These are phyloP conservation scores for Brassicogethes aeneus DNA, from an alignment of 2,888 invertebrate species.

Conservation along the genomic window DNA sequence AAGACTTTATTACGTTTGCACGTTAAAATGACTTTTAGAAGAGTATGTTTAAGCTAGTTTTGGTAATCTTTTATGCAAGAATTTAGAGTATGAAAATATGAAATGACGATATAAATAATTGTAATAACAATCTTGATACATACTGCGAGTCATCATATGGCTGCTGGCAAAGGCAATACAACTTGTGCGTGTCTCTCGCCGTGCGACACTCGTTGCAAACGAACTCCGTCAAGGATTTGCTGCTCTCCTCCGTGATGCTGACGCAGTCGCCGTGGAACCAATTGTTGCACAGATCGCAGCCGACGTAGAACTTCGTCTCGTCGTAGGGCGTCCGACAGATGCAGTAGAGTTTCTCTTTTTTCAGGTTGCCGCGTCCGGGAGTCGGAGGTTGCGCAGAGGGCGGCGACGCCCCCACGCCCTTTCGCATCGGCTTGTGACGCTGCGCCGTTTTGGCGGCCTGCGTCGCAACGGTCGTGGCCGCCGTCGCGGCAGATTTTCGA, in stretches of 20 bases:
- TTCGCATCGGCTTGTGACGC: slow-evolving; percentile 14
- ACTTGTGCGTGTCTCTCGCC: slow-evolving; percentile 79
- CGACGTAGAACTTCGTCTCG: slow-evolving; percentile 95
- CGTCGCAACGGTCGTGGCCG: slow-evolving; percentile 33
- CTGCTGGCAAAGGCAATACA: slow-evolving; percentile 92
- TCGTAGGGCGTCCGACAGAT: slow-evolving; percentile 92
- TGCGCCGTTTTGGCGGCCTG: slow-evolving; percentile 15
- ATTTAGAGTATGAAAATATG: too few relatives aligned
- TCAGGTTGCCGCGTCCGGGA: slow-evolving; percentile 12
- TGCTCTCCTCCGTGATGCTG: slow-evolving; percentile 85
- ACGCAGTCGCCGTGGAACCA: slow-evolving; percentile 99
- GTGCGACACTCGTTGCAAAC: slow-evolving; percentile 79
- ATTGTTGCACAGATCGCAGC: slow-evolving; percentile 94
- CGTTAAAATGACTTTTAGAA: too few relatives aligned
- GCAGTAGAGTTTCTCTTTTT: slow-evolving; percentile 79
- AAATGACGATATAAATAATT: background rate
- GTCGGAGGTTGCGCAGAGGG: slow-evolving; percentile 8
- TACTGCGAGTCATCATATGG: slow-evolving; percentile 97
- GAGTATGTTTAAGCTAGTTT: too few relatives aligned
- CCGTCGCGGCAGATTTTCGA: slow-evolving; percentile 44
- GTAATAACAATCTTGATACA: slow-evolving; percentile 36
- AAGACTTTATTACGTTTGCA: too few relatives aligned
- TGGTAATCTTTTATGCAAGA: too few relatives aligned
- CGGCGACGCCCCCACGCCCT: slow-evolving; percentile 5
- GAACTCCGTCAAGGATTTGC: slow-evolving; percentile 83